Base-by-base conservation (phyloP, 30 jellyfish, hydroid and myxozoan species). In the Aurelia coerulea region DNA sequence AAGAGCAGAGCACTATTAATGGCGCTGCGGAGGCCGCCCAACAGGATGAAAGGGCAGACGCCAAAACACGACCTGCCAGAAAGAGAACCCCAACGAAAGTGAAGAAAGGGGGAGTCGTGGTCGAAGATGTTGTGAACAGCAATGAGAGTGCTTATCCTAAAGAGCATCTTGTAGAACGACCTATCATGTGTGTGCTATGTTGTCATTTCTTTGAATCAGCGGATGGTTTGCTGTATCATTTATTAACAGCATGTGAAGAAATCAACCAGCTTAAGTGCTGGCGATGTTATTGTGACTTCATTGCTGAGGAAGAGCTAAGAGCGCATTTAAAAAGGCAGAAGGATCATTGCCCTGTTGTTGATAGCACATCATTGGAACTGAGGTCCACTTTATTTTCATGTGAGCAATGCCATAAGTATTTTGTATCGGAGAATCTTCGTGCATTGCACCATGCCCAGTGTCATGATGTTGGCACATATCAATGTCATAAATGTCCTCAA, bases 191-290 rank as follows among this genome's bases (percentile, higher is more conserved):
- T 13, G 35, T 53, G 8, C 85, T 74, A 4, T 74, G 85, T 13
- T 74, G 52, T 15, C 85, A 52, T 4, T 52, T 74, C 72, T 74
- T 74, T 32, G 85, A 49, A 8, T 49, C 73, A 39, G 73, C 73
- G 4, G 72, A 19, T 10, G 85, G 85, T 16, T 16, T 74, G 73
- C 52, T 34, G 73, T 74, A 74, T 52, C 85, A 74, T 74, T 52
- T 74, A 18, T 54, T 74, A 8, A 74, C 85, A 15, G 14, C 85
- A 2, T 74, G 85, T 23, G 85, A 74, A 13, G 73, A 74, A 23
- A 17, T 74, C 11, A 23, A 5, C 56, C 50, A 52, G 11, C 68
- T 41, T 11, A 74, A n/a, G 7, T 74, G 85, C 85, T 74, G 85
- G 85, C 71, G 85, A 5, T 74, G 85, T 53, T 17, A 74, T 39